Evolutionary conservation across 2,113 vertebrate species (phyloP), one percentile per base, ranked within the genome.

Genomic region (Ictalurus furcatus): DNA sequence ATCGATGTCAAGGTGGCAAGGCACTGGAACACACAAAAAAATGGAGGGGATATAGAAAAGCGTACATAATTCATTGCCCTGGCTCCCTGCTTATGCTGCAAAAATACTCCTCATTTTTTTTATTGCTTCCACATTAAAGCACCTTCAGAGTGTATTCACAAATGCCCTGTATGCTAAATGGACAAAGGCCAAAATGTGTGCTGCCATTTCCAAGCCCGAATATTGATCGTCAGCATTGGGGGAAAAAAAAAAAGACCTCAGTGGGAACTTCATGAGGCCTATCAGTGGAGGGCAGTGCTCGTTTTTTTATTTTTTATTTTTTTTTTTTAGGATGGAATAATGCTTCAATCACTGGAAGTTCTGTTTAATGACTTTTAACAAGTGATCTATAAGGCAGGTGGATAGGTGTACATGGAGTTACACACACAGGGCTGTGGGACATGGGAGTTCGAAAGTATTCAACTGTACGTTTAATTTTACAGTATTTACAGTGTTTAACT

Each of bases 61-160:
- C n/a, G 76, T 88, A 81, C 88, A 92, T 92, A 92, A 91, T 90
- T 90, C 85, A 91, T 90, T 73, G 54, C 30, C 79, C 85, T 0
- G 9, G 76, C 56, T 87, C 69, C 12, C 58, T 87, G 85, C 89
- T 87, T 87, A 89, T 81, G 16, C 88, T 76, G 88, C 88, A 89
- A 81, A 86, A 89, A 80, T 69, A n/a, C 84, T 71, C 25, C 59
- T 86, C 30, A 85, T 76, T 67, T 54, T 54, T 82, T 82, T 85
- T 82, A 87, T 88, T 81, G 80, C 81, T 59, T 88, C 86, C 63
- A 84, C 84, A 85, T 83, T 83, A 87, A 59, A 54, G 78, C 52
- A 88, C 59, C 23, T 65, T 74, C n/a, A 56, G 58, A 91, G 12
- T 61, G 54, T 73, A 65, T 87, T 88, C 52, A 58, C 59, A 81